These are phyloP conservation scores for Oxyteleia sp. DNA, from an alignment of 2,888 invertebrate species.

Conservation along the genomic window DNA sequence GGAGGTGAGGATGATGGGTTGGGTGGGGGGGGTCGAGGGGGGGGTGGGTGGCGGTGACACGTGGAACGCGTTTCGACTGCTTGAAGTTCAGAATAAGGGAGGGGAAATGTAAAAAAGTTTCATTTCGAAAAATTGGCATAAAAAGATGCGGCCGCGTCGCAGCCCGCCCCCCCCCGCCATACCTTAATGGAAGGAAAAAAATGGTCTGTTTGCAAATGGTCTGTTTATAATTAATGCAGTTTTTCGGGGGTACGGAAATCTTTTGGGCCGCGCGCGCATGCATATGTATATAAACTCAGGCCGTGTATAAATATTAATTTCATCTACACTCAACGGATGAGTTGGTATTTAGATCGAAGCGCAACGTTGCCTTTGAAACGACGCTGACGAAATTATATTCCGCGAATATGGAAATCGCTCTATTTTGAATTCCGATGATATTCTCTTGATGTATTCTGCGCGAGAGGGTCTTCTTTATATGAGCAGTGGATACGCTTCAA, in stretches of 20 bases:
- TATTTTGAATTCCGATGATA: slow-evolving; percentile 75
- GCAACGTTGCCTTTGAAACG: slow-evolving; percentile 74
- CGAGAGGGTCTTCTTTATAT: slow-evolving; percentile 67
- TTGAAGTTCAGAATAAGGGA: too few species aligned
- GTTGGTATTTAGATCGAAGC: slow-evolving; percentile 74
- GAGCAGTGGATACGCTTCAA: slow-evolving; percentile 66
- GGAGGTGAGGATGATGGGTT: too few species aligned
- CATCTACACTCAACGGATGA: slow-evolving; percentile 73
- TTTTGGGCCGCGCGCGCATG: slow-evolving; percentile 57
- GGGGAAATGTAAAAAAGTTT: too few species aligned
- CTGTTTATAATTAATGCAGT: slow-evolving; percentile 64
- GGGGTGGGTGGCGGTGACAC: too few species aligned
- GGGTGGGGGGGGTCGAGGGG: too few species aligned
- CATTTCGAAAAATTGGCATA: too few species aligned
- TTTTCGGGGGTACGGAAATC: slow-evolving; percentile 36
- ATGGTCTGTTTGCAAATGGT: slow-evolving; percentile 54
- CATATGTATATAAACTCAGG: slow-evolving; percentile 71
- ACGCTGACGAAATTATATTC: slow-evolving; percentile 73
- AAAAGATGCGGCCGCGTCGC: too few species aligned
- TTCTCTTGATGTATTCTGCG: slow-evolving; percentile 71
- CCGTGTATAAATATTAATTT: slow-evolving; percentile 74
- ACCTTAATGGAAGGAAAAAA: too few species aligned
- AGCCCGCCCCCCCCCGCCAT: too few species aligned
- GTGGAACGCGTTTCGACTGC: too few species aligned
- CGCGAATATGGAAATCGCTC: slow-evolving; percentile 73